Conservation (phyloP, 2,888 invertebrate genomes). For the Brachyopa scutellaris region DNA sequence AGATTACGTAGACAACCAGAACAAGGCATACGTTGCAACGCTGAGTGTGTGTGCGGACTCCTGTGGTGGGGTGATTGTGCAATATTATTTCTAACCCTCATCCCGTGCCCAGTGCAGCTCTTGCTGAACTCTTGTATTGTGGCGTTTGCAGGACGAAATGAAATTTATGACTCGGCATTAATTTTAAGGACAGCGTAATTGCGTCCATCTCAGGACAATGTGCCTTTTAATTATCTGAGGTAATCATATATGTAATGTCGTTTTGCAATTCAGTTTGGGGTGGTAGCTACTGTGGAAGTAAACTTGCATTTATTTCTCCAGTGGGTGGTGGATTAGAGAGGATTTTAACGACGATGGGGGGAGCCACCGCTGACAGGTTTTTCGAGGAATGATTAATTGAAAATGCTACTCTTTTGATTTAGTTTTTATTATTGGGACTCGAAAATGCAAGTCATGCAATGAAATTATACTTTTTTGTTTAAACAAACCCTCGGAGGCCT, state of each 20-base stretch:
- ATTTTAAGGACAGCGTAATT: conserved; percentile 69
- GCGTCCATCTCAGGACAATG: conserved; percentile 43
- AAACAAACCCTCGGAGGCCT: too few species aligned
- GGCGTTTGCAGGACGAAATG: conserved; percentile 62
- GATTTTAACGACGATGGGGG: conserved; percentile 14
- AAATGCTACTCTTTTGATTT: conserved; percentile 16
- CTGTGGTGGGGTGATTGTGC: conserved; percentile 57
- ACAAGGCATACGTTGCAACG: conserved; percentile 48
- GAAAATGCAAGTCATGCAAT: conserved; percentile 51
- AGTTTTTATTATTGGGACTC: not conserved
- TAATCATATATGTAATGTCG: conserved; percentile 67
- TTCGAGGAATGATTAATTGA: conserved; percentile 58
- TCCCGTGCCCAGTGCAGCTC: not conserved
- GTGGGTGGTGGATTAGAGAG: conserved; percentile 50
- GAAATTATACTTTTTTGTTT: conserved; percentile 15
- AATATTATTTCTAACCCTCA: conserved; percentile 31
- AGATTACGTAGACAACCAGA: conserved; percentile 67
- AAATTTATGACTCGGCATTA: conserved; percentile 80
- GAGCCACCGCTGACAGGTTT: conserved; percentile 33
- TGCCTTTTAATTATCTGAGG: conserved; percentile 68
- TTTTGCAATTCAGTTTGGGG: not conserved
- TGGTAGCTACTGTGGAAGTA: too few species aligned
- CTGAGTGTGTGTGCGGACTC: conserved; percentile 4
- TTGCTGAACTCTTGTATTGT: conserved; percentile 8
- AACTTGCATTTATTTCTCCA: conserved; percentile 28